A percentile compares a stretch with the other conserved stretches of the same genome.
phyloP scores from a whole-genome alignment of 2,888 invertebrate species.

The Caradrina clavipalpis region DNA sequence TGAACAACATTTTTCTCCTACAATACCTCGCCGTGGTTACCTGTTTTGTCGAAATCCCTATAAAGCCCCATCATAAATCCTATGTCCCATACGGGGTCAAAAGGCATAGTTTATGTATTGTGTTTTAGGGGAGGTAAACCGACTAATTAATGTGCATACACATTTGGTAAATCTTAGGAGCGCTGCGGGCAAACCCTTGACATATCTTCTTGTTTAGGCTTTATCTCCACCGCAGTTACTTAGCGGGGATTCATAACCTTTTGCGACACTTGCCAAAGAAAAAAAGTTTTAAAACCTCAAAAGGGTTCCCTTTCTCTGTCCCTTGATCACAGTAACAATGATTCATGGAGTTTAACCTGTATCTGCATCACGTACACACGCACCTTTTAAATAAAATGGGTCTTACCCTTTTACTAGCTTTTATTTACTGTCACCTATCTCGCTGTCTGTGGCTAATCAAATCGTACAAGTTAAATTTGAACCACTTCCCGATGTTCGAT shows the following conservation, averaged over 20 bases:
- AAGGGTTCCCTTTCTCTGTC: no score
- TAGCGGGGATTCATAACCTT: conserved; percentile 6
- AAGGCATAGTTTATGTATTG: conserved; percentile 60
- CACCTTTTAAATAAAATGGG: no score
- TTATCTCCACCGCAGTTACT: conserved; percentile 10
- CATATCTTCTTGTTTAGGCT: conserved; percentile 6
- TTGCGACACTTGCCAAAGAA: conserved; percentile 1
- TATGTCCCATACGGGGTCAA: conserved; percentile 52
- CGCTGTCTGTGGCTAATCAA: no score
- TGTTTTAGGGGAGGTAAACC: conserved; percentile 48
- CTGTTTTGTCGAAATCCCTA: conserved; percentile 50
- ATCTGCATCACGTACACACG: no score
- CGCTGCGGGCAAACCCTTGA: conserved; percentile 8
- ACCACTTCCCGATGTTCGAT: no score
- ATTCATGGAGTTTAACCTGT: no score
- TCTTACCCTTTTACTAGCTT: no score
- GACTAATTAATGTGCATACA: conserved; percentile 59
- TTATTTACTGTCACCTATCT: no score
- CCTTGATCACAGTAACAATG: no score
- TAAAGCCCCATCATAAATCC: conserved; percentile 62
- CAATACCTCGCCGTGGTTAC: conserved; percentile 13
- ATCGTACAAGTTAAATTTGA: no score
- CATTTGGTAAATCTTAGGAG: conserved; percentile 50
- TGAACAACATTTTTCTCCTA: conserved; percentile 23
- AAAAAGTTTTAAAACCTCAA: no score